Base-by-base conservation (phyloP, 2,797 vertebrate genomes). In the Sebastes taczanowskii region DNA sequence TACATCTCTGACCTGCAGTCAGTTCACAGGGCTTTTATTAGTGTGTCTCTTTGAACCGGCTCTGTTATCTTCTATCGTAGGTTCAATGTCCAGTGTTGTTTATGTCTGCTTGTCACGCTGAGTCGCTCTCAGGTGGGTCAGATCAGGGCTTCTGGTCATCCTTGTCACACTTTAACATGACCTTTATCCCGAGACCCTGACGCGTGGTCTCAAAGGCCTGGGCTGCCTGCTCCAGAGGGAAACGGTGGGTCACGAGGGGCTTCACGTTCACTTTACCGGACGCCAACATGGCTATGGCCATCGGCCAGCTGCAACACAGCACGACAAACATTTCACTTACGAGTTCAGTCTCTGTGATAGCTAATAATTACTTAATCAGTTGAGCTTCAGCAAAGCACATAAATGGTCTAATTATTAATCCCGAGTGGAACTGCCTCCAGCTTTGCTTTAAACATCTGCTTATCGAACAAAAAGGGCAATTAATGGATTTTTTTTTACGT, bases 121-220 rank as follows among this genome's bases (percentile, higher is more conserved):
- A 59, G 77, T 70, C 1, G 1, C 79, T 46, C 64, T 75, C 72
- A 55, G 22, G 35, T 2, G 22, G 56, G 35, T 67, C 52, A 42
- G 18, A 73, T 98, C 91, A 99, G 32, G 97, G 97, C 74, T 90
- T 96, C 86, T 97, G 96, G 92, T 99, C 97, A 0, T 77, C 94
- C 86, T 96, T 93, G 93, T 99, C 97, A 87, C 99, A 99, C 89
- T 99, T 99, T 74, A 99, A 95, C 97, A 99, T 99, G 91, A 99
- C 95, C 94, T 99, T 99, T 75, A 99, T 86, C 34, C 98, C 98
- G 2, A 96, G 52, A 0, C 97, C 97, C 92, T 96, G 97, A 82
- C 77, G 96, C 1, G 97, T 96, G 66, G 96, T 96, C 92, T 99
- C 98, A 22, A 99, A 99, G 0, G 98, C 99, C 83, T 98, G 93